Evolutionary conservation across 2,113 vertebrate genomes (phyloP), one percentile per base, ranked within the genome.

Genomic region (Rhynchopsitta pachyrhyncha): DNA sequence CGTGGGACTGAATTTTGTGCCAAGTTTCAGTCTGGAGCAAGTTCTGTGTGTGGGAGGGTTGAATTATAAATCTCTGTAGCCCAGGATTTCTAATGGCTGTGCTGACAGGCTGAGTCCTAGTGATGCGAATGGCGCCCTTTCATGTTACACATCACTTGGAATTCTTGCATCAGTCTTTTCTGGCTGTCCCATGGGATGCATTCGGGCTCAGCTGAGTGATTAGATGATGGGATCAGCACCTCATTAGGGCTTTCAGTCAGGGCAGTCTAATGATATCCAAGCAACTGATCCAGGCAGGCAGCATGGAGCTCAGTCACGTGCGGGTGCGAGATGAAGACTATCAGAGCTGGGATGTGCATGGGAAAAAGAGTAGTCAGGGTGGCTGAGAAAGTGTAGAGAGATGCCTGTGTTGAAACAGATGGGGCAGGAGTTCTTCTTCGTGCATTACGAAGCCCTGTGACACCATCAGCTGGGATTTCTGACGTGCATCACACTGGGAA

Each of bases 1-100:
- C 93, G 90, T 92, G 96, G 96, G 97, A 96, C n/a, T 78, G 77
- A 88, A 93, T 71, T 95, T 94, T 93, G 83, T 96, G 97, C 97
- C 97, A 97, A 95, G 96, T 96, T 97, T 96, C 90, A 90, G 92
- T 97, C 96, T 94, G 91, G 93, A 96, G 95, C 90, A 96, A 95
- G 87, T 96, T 96, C 25, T 94, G 35, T 92, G 88, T 96, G 96
- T 97, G 96, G 96, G 97, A 97, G 94, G 92, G 86, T 97, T 96
- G 95, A 96, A 95, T 97, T 96, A 95, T 97, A 96, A 95, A 94
- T 91, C 90, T 82, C 71, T 90, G 81, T 66, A 95, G 90, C 85
- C 80, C 76, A 29, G 76, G 89, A 75, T 96, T 96, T 89, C 91
- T 97, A 97, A 97, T 97, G 96, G 97, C 94, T 1, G 10, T 86